Percentiles rank a stretch among this genome's conserved stretches.
phyloP scores from a whole-genome alignment of 2,797 vertebrate species.

The Sebastes alutus region DNA sequence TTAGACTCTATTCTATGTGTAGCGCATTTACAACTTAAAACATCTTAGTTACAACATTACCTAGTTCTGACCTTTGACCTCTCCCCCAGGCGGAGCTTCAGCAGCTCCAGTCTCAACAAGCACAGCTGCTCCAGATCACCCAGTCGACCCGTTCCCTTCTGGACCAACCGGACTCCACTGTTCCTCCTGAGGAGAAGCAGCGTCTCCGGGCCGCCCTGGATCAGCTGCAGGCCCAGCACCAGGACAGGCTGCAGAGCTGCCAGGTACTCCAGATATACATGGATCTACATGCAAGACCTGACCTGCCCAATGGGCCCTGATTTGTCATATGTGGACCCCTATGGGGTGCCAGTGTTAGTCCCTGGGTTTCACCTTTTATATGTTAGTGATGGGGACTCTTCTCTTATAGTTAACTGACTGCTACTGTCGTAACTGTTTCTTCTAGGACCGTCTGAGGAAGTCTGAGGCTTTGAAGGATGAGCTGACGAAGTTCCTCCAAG shows the following conservation, averaged over 20 bases:
- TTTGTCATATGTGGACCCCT: neutral
- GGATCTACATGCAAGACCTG: neutral
- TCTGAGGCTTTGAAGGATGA: constrained; percentile 90
- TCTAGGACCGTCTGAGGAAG: constrained; percentile 82
- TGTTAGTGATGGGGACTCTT: neutral
- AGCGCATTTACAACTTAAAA: neutral
- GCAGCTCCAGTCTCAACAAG: constrained; percentile 93
- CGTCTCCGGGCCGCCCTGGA: constrained; percentile 83
- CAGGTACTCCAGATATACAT: constrained; percentile 72
- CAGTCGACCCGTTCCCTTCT: constrained; percentile 90
- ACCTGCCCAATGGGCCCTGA: no score
- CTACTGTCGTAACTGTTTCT: neutral
- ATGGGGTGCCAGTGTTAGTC: no score
- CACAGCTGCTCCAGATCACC: constrained; percentile 88
- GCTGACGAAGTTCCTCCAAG: constrained; percentile 90
- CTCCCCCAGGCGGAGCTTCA: constrained; percentile 85
- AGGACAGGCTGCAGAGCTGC: constrained; percentile 82
- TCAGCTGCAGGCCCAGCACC: constrained; percentile 85
- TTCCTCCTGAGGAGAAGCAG: constrained; percentile 84
- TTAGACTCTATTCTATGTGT: constrained; percentile 52
- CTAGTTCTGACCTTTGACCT: neutral
- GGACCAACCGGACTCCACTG: constrained; percentile 86
- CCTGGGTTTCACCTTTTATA: neutral
- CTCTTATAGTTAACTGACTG: neutral
- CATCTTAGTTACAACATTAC: neutral